A percentile compares a stretch with the other conserved stretches of the same genome.
These are phyloP conservation scores for Genyomyrus donnyi DNA, from an alignment of 2,113 vertebrate genomes.

Conservation along the genomic window DNA sequence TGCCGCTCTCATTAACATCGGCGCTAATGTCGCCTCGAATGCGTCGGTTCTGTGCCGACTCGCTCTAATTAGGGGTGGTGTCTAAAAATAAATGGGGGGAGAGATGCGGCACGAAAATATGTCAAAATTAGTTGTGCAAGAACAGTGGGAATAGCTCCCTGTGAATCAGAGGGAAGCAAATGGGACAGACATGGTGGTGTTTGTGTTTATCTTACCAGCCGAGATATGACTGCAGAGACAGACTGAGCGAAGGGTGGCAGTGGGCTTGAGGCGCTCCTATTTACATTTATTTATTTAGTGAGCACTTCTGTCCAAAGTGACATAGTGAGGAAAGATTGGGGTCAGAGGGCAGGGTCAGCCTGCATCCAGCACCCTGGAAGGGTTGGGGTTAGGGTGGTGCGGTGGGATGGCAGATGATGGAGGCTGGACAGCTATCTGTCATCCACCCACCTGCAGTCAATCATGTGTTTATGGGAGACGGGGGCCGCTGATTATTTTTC, in stretches of 20 bases:
- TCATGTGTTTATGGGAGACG: not conserved
- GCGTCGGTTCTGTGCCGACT: conserved; percentile 62
- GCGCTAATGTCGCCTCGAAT: conserved; percentile 62
- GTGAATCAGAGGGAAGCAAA: not conserved
- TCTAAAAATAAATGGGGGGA: conserved; percentile 61
- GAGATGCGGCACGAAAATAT: conserved; percentile 57
- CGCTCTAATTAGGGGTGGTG: conserved; percentile 60
- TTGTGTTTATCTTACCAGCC: not conserved
- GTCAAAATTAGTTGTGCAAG: conserved; percentile 57
- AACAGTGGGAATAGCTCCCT: conserved; percentile 48
- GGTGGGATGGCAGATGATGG: not conserved
- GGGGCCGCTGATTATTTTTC: not conserved
- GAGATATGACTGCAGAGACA: not conserved
- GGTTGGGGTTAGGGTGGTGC: not conserved
- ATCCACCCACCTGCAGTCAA: conserved; percentile 9
- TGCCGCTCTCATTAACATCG: conserved; percentile 59
- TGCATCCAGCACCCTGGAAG: not conserved
- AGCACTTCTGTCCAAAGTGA: not conserved
- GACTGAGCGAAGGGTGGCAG: not conserved
- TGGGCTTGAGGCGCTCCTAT: not conserved
- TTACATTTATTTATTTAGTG: not conserved
- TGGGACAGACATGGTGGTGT: not conserved
- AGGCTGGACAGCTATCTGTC: not conserved
- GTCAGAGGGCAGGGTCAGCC: not conserved
- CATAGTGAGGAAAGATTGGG: not conserved